Base-by-base conservation (phyloP, 2,888 invertebrate genomes). In the Campopleginae sp. region DNA sequence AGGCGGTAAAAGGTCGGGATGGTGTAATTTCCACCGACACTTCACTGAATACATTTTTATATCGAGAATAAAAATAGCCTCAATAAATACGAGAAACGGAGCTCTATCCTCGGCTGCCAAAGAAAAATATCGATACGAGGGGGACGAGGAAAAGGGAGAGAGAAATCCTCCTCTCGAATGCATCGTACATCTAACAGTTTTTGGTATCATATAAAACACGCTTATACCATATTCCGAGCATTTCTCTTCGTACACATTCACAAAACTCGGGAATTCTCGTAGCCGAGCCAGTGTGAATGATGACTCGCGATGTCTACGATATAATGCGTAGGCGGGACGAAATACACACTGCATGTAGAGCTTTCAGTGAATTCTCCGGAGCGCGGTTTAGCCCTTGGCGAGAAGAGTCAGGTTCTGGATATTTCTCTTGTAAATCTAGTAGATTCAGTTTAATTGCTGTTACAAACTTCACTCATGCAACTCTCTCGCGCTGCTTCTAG, bases 21-120 rank as follows among this genome's bases (percentile, higher is more conserved):
- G 87, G 86, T 82, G 88, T 88, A 89, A 89, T 87, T 88, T 88
- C 89, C 87, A 86, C 84, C 84, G 86, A 88, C 88, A 84, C 85
- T 86, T 85, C 83, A 86, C 80, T 87, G 88, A 89, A 87, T 88
- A 89, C 88, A 88, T 89, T 90, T 89, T 89, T 89, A 89, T 85
- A 85, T 87, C 82, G 86, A 83, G 87, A 84, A 88, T 89, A 88
- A 89, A 90, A 90, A 90, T 89, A 88, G 88, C 80, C 80, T 86
- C 87, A 87, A 90, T 90, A 90, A 90, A 90, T 89, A 90, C 88
- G 87, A 87, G 87, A 86, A 80, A 82, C 58, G 82, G 75, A 76
- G 71, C 87, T 86, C 44, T 58, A 75, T 68, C 84, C 86, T 70
- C 77, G 86, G 80, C 83, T 84, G 65, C 79, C 65, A 66, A 71